Evolutionary conservation across 2,888 invertebrate genomes (phyloP).

Genomic region (Nysson spinosus): DNA sequence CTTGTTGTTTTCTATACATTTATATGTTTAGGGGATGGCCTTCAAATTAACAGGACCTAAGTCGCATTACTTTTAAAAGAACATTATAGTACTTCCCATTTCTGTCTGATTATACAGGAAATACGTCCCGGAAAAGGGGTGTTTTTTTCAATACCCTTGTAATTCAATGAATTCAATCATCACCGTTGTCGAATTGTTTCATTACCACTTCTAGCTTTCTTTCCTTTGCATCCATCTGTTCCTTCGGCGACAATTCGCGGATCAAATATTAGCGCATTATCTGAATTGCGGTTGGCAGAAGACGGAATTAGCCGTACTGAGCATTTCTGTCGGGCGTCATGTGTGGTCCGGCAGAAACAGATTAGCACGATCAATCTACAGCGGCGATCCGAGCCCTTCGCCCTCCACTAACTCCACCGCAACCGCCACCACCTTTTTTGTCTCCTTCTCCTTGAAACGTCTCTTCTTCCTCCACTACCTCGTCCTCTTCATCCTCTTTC

Average conservation of each 20-base stretch:
- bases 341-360: constrained; percentile 69
- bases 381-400: constrained; percentile 40
- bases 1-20: too few relatives aligned
- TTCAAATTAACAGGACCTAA: too few relatives aligned
- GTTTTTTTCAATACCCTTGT: too few relatives aligned
- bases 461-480: constrained; percentile 3
- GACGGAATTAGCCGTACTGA: constrained; percentile 44
- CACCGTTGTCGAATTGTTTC: constrained; percentile 2
- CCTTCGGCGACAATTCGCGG: constrained; percentile 20
- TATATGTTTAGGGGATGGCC: too few relatives aligned
- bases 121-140: too few relatives aligned
- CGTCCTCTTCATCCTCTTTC: constrained; percentile 3
- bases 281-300: constrained; percentile 5
- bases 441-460: constrained; percentile 11
- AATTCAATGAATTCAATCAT: background rate
- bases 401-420: constrained; percentile 20
- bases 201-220: background rate
- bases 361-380: constrained; percentile 68
- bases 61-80: too few relatives aligned
- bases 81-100: too few relatives aligned
- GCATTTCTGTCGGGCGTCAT: constrained; percentile 47
- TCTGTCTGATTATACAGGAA: too few relatives aligned
- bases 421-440: constrained; percentile 24
- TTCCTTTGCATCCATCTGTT: constrained; percentile 42
- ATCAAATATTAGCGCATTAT: constrained; percentile 44